Conservation (phyloP, 1,140 invertebrate genomes). For the Drosophila ohnishii region DNA sequence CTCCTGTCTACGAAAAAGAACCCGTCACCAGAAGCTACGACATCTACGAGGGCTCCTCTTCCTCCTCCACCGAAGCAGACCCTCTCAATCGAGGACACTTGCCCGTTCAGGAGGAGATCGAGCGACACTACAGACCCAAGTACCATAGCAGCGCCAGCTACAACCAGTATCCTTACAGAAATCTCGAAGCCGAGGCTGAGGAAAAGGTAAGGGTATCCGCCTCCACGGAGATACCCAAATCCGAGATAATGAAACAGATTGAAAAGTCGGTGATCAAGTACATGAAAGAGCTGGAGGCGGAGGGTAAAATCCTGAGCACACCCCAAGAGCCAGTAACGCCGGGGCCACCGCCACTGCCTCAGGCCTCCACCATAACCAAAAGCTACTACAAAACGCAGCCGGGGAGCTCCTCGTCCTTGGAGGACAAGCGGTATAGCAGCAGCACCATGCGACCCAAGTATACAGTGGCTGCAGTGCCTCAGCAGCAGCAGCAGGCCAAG, state of each 20-base stretch:
- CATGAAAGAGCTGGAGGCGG: conserved; percentile 80
- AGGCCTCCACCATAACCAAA: conserved; percentile 43
- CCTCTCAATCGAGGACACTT: neutral
- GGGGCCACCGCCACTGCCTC: conserved; percentile 28
- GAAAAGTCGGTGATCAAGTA: conserved; percentile 81
- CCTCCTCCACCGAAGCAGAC: conserved; percentile 7
- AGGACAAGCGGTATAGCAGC: conserved; percentile 68
- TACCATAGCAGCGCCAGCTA: conserved; percentile 42
- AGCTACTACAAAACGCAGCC: conserved; percentile 73
- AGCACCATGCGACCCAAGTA: conserved; percentile 69
- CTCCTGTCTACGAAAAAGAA: conserved; percentile 74
- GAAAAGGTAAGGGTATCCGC: conserved; percentile 74
- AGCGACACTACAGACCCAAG: conserved; percentile 76
- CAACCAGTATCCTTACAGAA: conserved; percentile 45
- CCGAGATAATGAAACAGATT: conserved; percentile 82
- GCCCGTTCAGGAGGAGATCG: conserved; percentile 43
- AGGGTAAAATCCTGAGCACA: conserved; percentile 76
- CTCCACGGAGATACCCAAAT: conserved; percentile 82
- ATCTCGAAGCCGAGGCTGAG: conserved; percentile 60
- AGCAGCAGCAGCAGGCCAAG: conserved; percentile 10
- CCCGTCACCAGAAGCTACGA: conserved; percentile 70
- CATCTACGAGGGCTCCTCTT: conserved; percentile 52
- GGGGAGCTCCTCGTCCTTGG: conserved; percentile 3
- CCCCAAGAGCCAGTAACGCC: conserved; percentile 49
- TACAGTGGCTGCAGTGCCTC: conserved; percentile 6